phyloP scores from a whole-genome alignment of 2,888 invertebrate species.

The Aethes cnicana region DNA sequence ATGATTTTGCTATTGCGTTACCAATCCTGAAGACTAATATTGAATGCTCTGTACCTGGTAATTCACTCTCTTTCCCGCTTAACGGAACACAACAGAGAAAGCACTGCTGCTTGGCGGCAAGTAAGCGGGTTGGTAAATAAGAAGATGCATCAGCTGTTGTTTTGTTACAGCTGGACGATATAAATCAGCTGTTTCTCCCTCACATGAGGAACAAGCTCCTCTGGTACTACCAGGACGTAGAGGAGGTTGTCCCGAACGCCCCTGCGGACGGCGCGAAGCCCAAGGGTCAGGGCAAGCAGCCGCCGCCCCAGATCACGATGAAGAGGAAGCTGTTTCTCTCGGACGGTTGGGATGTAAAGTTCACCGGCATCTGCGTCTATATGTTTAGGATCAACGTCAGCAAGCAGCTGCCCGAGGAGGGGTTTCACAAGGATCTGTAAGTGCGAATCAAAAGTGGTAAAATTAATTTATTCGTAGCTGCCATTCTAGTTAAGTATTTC shows the following conservation, averaged over 20 bases:
- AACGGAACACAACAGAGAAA: too few relatives aligned
- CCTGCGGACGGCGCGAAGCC: slow-evolving; percentile 69
- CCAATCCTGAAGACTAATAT: too few relatives aligned
- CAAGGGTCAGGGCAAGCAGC: slow-evolving; percentile 72
- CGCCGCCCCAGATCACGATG: slow-evolving; percentile 66
- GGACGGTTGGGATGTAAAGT: slow-evolving; percentile 91
- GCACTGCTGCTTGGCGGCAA: too few relatives aligned
- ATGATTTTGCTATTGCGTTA: too few relatives aligned
- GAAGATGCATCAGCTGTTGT: too few relatives aligned
- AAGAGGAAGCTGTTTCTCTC: slow-evolving; percentile 92
- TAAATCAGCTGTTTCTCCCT: slow-evolving; percentile 92
- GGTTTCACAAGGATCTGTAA: slow-evolving; percentile 92
- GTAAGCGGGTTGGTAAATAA: too few relatives aligned
- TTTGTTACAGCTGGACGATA: slow-evolving; percentile 88
- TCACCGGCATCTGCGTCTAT: slow-evolving; percentile 92
- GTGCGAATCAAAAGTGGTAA: too few relatives aligned
- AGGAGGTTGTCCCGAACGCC: slow-evolving; percentile 85
- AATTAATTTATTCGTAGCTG: too few relatives aligned
- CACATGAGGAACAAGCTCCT: slow-evolving; percentile 92
- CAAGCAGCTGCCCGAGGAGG: slow-evolving; percentile 94
- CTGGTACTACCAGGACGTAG: slow-evolving; percentile 94
- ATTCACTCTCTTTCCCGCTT: too few relatives aligned
- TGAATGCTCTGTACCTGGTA: too few relatives aligned
- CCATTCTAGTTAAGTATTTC: too few relatives aligned
- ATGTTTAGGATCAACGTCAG: slow-evolving; percentile 92